A percentile compares a stretch with the other conserved stretches of the same genome.
phyloP scores from a whole-genome alignment of 1,140 invertebrate genomes.

The Hypsibius dujardini region DNA sequence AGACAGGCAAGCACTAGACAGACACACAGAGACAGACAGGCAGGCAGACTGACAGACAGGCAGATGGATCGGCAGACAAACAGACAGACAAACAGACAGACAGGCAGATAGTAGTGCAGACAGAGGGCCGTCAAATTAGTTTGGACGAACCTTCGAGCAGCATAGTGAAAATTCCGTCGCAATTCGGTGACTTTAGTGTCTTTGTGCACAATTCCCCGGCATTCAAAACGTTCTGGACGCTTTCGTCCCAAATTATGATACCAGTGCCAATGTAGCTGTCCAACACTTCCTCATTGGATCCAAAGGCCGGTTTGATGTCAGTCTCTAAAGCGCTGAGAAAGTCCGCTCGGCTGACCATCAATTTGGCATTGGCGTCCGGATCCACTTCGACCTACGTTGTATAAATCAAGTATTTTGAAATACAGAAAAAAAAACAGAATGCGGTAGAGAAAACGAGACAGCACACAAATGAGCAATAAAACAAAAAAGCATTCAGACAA shows the following conservation, averaged over 20 bases:
- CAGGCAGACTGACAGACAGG: too few relatives aligned
- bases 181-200: slow-evolving; percentile 60
- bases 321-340: slow-evolving; percentile 88
- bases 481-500: too few relatives aligned
- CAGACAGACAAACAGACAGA: too few relatives aligned
- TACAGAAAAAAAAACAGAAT: slow-evolving; percentile 19
- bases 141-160: slow-evolving; percentile 69
- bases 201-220: slow-evolving; percentile 77
- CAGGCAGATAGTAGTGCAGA: too few relatives aligned
- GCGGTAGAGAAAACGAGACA: background rate
- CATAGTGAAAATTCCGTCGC: slow-evolving; percentile 65
- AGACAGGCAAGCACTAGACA: too few relatives aligned
- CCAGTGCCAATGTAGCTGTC: slow-evolving; percentile 63
- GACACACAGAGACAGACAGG: too few relatives aligned
- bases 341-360: slow-evolving; percentile 66
- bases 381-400: slow-evolving; percentile 62
- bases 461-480: background rate
- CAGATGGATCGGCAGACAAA: too few relatives aligned
- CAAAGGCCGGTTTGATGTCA: slow-evolving; percentile 93
- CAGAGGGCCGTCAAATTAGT: too few relatives aligned
- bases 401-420: slow-evolving; percentile 19
- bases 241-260: slow-evolving; percentile 78
- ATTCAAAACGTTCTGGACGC: slow-evolving; percentile 56
- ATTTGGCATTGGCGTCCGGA: slow-evolving; percentile 83
- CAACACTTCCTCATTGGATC: slow-evolving; percentile 63